These are phyloP conservation scores for Lepidocyrtinus sp. DNA, from an alignment of 2,888 invertebrate species.

Conservation along the genomic window DNA sequence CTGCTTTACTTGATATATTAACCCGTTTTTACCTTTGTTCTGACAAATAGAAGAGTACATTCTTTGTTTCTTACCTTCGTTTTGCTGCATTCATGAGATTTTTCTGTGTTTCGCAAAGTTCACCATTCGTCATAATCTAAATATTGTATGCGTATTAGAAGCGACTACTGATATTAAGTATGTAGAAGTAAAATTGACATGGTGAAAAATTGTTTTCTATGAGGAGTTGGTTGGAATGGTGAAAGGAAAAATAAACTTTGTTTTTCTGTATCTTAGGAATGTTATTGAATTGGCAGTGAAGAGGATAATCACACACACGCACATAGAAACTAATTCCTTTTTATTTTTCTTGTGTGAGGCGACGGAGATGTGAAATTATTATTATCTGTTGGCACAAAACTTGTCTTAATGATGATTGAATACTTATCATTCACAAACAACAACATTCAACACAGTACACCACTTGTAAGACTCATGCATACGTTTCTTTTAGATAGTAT, in stretches of 20 bases:
- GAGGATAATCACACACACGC: neutral
- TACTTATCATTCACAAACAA: slow-evolving; percentile 17
- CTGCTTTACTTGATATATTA: too few relatives aligned
- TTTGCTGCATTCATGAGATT: neutral
- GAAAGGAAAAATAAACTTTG: neutral
- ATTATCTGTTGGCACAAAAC: neutral
- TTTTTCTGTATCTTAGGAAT: neutral
- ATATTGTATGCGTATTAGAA: neutral
- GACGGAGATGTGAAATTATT: neutral
- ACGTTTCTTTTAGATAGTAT: too few relatives aligned
- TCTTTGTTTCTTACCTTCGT: neutral
- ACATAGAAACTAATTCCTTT: neutral
- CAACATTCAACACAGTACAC: neutral
- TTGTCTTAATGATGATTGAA: slow-evolving; percentile 38
- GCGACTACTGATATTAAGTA: neutral
- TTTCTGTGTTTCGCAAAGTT: neutral
- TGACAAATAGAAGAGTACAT: neutral
- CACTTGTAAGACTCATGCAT: neutral
- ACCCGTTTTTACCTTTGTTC: too few relatives aligned
- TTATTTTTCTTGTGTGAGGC: neutral
- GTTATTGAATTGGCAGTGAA: neutral
- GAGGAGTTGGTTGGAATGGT: neutral
- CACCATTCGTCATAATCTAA: neutral
- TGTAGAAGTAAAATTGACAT: slow-evolving; percentile 22
- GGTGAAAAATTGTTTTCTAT: slow-evolving; percentile 38